Evolutionary conservation across 2,888 invertebrate species (phyloP).

Genomic region (Phytoseiulus persimilis): DNA sequence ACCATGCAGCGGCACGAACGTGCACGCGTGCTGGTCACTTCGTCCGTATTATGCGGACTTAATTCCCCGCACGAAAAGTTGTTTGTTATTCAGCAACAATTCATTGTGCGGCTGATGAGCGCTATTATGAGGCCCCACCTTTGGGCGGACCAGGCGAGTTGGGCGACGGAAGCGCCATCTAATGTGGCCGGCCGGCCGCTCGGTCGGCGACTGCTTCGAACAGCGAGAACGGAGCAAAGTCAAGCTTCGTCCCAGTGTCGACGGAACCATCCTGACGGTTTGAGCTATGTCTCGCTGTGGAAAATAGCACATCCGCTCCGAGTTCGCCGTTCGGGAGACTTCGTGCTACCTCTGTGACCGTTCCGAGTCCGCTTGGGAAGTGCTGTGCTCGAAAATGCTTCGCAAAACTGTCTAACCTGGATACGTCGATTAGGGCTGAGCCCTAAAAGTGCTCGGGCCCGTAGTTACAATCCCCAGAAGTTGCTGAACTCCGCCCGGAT

Average conservation of each 20-base stretch:
- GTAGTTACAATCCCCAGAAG: background rate
- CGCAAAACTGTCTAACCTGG: constrained; percentile 5
- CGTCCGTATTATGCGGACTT: background rate
- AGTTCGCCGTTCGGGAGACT: background rate
- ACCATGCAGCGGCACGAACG: background rate
- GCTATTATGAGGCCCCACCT: constrained; percentile 5
- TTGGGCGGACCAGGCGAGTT: background rate
- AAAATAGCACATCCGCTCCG: background rate
- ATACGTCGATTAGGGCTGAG: constrained; percentile 5
- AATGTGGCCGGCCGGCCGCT: constrained; percentile 5
- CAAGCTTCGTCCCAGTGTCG: constrained; percentile 5
- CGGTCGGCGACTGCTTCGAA: background rate
- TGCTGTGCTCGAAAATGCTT: background rate
- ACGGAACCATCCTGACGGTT: constrained; percentile 5
- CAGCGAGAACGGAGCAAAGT: constrained; percentile 5
- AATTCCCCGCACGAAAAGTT: background rate
- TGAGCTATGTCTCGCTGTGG: background rate
- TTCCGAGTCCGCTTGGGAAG: background rate
- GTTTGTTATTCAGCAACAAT: constrained; percentile 5
- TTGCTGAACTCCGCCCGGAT: background rate
- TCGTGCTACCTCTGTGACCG: background rate
- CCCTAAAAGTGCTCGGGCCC: background rate
- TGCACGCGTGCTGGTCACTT: background rate
- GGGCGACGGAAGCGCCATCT: background rate
- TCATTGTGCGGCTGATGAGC: background rate